Evolutionary conservation across 2,113 vertebrate species (phyloP).

Genomic region (Trogon melanurus): DNA sequence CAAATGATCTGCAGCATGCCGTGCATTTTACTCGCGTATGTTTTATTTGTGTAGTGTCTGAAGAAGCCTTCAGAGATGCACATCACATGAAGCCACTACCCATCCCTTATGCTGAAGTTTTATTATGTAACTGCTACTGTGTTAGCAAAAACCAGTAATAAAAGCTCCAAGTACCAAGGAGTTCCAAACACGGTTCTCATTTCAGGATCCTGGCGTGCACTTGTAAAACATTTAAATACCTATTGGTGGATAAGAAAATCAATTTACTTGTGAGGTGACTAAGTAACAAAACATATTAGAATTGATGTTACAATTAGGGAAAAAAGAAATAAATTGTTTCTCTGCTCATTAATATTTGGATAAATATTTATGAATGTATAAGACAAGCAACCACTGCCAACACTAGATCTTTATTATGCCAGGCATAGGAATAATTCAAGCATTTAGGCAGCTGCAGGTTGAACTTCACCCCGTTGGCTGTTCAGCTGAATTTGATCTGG

Average conservation of each 20-base stretch:
- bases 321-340: constrained; percentile 65
- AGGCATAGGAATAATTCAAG: constrained; percentile 20
- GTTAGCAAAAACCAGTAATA: not conserved
- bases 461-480: not conserved
- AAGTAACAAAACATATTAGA: constrained; percentile 41
- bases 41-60: not conserved
- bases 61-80: not conserved
- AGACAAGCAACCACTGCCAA: constrained; percentile 22
- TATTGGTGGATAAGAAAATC: constrained; percentile 28
- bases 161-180: not conserved
- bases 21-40: fast-evolving
- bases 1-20: fast-evolving
- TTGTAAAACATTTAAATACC: constrained; percentile 33
- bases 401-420: constrained; percentile 55
- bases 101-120: not conserved
- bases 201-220: constrained; percentile 27
- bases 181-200: constrained; percentile 13
- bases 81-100: not conserved
- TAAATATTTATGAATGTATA: constrained; percentile 30
- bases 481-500: not conserved
- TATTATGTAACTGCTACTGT: not conserved
- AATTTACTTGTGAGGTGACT: constrained; percentile 29
- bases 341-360: constrained; percentile 39
- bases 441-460: constrained; percentile 32
- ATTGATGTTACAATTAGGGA: constrained; percentile 70